These are phyloP conservation scores for Smithornis capensis DNA, from an alignment of 2,113 vertebrate species.

Conservation along the genomic window DNA sequence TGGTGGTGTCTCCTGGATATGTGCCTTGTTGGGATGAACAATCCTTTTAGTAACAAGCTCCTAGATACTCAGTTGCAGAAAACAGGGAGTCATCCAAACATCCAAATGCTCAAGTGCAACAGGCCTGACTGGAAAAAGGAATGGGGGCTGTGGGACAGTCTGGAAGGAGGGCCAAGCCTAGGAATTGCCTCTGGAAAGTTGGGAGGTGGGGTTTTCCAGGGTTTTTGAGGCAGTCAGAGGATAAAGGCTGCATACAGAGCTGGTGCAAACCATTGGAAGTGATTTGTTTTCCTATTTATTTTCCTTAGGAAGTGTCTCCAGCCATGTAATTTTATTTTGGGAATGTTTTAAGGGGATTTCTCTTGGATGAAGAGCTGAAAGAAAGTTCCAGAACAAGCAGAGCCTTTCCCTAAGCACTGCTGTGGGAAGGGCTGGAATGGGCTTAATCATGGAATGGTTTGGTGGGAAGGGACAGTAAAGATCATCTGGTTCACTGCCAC, in stretches of 20 bases:
- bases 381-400: background rate
- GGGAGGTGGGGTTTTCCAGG: background rate
- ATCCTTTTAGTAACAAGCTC: background rate
- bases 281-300: background rate
- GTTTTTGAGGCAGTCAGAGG: background rate
- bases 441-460: no score
- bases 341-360: background rate
- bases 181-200: background rate
- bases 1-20: background rate
- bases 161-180: background rate
- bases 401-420: background rate
- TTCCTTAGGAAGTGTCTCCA: background rate
- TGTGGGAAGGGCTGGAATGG: no score
- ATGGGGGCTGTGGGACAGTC: background rate
- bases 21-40: background rate
- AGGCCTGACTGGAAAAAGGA: background rate
- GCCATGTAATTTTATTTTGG: background rate
- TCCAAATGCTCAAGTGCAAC: background rate
- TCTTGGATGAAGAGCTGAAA: background rate
- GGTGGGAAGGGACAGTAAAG: background rate
- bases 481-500: background rate
- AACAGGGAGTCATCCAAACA: rapidly evolving
- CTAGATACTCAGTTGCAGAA: background rate
- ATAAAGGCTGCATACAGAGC: background rate
- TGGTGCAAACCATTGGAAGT: background rate